Percentiles rank a stretch among this genome's conserved stretches.
phyloP scores from a whole-genome alignment of 2,113 vertebrate species.

The Pterocles orientalis region DNA sequence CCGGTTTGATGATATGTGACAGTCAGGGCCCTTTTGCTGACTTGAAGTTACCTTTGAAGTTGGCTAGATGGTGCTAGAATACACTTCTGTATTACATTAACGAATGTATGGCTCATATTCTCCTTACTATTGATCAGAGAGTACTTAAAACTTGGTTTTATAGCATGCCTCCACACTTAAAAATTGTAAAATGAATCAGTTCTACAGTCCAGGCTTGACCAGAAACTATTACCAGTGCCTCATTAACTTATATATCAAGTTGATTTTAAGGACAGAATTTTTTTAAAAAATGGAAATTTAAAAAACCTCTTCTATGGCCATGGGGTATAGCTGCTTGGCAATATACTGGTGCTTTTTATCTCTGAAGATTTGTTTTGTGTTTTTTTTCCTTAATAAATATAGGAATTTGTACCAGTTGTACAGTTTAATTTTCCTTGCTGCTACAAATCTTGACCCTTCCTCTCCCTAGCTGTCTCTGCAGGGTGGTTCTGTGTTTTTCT shows the following conservation, averaged over 20 bases:
- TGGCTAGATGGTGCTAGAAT: constrained; percentile 37
- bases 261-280: not conserved
- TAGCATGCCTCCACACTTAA: not conserved
- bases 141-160: not conserved
- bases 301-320: not conserved
- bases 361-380: not conserved
- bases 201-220: not conserved
- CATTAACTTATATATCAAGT: not conserved
- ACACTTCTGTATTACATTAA: not conserved
- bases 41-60: constrained; percentile 1
- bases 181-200: not conserved
- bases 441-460: not conserved
- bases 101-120: not conserved
- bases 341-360: not conserved
- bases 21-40: not conserved
- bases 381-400: not conserved
- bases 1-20: not conserved
- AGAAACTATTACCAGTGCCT: not conserved
- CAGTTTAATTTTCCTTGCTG: not conserved
- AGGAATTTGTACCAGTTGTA: not conserved
- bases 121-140: not conserved
- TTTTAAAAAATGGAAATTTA: not conserved
- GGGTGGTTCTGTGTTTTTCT: not conserved
- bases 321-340: not conserved
- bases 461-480: not conserved